Evolutionary conservation across 2,113 vertebrate species (phyloP), one percentile per base, ranked within the genome.

Genomic region (Helogale parvula): DNA sequence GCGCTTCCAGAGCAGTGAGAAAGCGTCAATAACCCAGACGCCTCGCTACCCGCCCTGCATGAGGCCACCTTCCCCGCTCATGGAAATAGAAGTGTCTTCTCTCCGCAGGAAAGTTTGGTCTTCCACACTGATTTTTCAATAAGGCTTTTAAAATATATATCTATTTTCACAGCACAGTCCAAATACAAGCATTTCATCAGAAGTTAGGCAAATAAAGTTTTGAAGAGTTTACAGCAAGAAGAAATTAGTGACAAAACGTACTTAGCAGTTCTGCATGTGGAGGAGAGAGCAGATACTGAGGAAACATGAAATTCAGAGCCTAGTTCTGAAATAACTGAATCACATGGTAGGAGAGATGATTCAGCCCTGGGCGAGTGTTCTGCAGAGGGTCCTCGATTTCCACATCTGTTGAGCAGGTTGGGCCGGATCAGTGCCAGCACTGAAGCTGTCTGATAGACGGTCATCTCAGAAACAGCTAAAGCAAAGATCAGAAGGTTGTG

Each of bases 111-210:
- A 97, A 96, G 0, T 5, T 77, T 47, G 17, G 96, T 92, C 71
- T 96, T 97, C 88, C 88, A 96, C 80, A 45, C 95, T 95, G 97
- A 97, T 97, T 98, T 47, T 97, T 93, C 83, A 98, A 96, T 97
- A 97, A 68, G 96, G 97, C 52, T 93, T 97, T 98, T 96, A 83
- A 93, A 97, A 96, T 98, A 93, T 85, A 63, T 91, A 69, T 90
- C n/a, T 96, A 57, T 84, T 95, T 97, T 90, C 98, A 88, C 69
- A 97, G 74, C 52, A 72, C 69, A 81, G 69, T 57, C 84, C 88
- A 96, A 95, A 93, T 74, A 90, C 47, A 96, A 97, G 95, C 94
- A 97, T 96, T 66, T 90, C 50, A 92, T 93, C 54, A 97, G 72
- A 77, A 83, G 63, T 45, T 86, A 95, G 92, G 81, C 38, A 96